Percentiles rank a stretch among this genome's conserved stretches.
phyloP scores from a whole-genome alignment of 64 coral and sea anemone species.

The Trachythela sp. region DNA sequence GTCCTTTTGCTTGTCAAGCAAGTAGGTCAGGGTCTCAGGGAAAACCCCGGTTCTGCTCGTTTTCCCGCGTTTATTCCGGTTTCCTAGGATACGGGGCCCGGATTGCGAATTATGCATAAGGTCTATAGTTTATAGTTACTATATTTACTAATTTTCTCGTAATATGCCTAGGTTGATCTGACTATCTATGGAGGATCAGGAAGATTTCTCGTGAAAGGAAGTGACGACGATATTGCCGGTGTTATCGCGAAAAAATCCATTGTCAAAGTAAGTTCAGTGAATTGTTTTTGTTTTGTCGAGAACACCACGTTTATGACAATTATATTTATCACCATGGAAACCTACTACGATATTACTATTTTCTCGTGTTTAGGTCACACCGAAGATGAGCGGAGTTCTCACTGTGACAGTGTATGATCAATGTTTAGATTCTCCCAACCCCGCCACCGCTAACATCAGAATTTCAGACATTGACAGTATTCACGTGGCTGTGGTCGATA shows the following conservation, averaged over 20 bases:
- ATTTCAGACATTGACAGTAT: conserved; percentile 84
- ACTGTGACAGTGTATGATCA: conserved; percentile 74
- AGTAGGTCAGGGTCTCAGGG: no score
- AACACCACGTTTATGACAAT: background rate
- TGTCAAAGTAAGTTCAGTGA: conserved; percentile 34
- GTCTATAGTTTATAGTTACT: background rate
- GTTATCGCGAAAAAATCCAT: background rate
- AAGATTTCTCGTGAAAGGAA: conserved; percentile 66
- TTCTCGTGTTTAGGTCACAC: conserved; percentile 49
- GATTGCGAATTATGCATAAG: background rate
- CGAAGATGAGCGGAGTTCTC: conserved; percentile 70
- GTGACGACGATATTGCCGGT: conserved; percentile 43
- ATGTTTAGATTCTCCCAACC: conserved; percentile 83
- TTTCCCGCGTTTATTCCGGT: background rate
- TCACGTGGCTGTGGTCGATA: conserved; percentile 74
- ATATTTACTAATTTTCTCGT: background rate
- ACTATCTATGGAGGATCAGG: conserved; percentile 63
- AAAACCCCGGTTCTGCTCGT: no score
- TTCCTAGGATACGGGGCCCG: no score
- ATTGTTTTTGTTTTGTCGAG: background rate
- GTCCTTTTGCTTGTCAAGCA: no score
- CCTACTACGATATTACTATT: background rate
- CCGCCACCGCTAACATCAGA: conserved; percentile 66
- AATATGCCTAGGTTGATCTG: conserved; percentile 31
- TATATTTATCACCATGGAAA: no score